phyloP scores from a whole-genome alignment of 1,140 invertebrate genomes.

The Atta colombica region DNA sequence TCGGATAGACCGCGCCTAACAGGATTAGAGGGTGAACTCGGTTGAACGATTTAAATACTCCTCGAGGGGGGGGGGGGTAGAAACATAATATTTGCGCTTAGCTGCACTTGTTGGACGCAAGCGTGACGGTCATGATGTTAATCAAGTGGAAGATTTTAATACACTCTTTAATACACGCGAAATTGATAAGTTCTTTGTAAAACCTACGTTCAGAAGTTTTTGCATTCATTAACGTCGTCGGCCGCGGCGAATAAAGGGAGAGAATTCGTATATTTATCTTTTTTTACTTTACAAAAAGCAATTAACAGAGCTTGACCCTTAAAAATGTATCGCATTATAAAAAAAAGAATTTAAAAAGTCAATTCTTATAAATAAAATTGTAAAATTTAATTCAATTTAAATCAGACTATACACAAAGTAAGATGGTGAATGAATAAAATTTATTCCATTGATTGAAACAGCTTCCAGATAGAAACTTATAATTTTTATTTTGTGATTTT shows the following conservation, averaged over 20 bases:
- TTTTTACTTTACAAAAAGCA: neutral
- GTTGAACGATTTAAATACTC: slow-evolving; percentile 72
- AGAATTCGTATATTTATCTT: neutral
- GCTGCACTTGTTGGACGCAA: slow-evolving; percentile 65
- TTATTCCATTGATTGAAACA: neutral
- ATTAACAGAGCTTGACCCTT: neutral
- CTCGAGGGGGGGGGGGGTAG: slow-evolving; percentile 43
- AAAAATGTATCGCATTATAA: neutral
- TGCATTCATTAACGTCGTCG: neutral
- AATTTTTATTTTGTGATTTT: neutral
- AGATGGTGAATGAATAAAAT: neutral
- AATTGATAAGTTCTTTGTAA: slow-evolving; percentile 54
- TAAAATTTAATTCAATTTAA: neutral
- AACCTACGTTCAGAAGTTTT: slow-evolving; percentile 18
- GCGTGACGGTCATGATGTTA: slow-evolving; percentile 42
- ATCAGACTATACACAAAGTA: neutral
- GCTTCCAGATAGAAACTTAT: neutral
- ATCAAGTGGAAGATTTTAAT: slow-evolving; percentile 59
- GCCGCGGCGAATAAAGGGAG: neutral
- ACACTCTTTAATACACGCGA: slow-evolving; percentile 20
- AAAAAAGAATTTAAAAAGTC: neutral
- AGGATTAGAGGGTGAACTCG: slow-evolving; percentile 73
- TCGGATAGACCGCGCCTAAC: slow-evolving; percentile 64
- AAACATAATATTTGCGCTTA: slow-evolving; percentile 73
- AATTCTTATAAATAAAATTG: neutral